Conservation (phyloP, 2,797 vertebrate genomes). For the Percopsis omiscomaycus region DNA sequence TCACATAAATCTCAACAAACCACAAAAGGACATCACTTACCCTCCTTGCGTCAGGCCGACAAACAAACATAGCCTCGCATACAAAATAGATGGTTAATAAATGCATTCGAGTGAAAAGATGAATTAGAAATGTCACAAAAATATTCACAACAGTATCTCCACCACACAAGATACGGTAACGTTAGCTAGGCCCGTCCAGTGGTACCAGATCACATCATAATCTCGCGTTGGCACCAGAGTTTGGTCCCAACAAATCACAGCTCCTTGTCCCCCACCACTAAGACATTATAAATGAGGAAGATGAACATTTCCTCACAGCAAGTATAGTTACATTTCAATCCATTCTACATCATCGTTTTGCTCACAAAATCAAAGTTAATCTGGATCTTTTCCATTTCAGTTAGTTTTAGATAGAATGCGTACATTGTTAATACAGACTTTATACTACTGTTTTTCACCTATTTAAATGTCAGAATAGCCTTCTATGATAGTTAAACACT, state of each 20-base stretch:
- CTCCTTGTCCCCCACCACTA: neutral
- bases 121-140: neutral
- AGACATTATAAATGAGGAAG: slow-evolving; percentile 1
- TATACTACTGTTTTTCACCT: too few species aligned
- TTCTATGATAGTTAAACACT: too few species aligned
- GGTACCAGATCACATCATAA: slow-evolving; percentile 7
- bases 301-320: neutral
- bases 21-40: slow-evolving; percentile 50
- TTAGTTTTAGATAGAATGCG: too few species aligned
- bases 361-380: too few species aligned
- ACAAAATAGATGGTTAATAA: slow-evolving; percentile 20
- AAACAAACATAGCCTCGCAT: slow-evolving; percentile 49
- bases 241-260: slow-evolving; percentile 56
- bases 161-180: slow-evolving; percentile 28
- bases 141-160: slow-evolving; percentile 6
- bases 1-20: slow-evolving; percentile 15
- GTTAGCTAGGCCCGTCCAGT: slow-evolving; percentile 28
- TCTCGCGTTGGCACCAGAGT: slow-evolving; percentile 59
- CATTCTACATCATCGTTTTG: too few species aligned
- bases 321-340: neutral
- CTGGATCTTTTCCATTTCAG: too few species aligned
- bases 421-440: too few species aligned
- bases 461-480: too few species aligned
- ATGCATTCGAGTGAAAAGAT: neutral
- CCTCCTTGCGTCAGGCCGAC: slow-evolving; percentile 43